These are phyloP conservation scores for Andrena dorsata DNA, from an alignment of 2,888 invertebrate genomes.

Conservation along the genomic window DNA sequence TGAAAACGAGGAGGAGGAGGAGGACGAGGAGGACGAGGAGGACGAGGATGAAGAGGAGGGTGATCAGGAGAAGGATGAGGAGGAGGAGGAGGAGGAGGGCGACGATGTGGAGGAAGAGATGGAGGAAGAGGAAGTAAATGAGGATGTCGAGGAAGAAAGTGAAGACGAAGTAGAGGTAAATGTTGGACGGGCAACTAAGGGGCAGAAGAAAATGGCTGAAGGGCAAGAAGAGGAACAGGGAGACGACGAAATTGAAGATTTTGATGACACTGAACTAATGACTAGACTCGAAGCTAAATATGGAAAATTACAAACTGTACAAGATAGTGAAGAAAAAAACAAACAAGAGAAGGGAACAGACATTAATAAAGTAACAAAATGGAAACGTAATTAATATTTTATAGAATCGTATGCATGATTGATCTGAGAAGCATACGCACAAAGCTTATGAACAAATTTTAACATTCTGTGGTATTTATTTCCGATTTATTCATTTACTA, in stretches of 20 bases:
- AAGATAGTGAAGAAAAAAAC: constrained; percentile 84
- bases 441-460: constrained; percentile 16
- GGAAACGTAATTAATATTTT: constrained; percentile 83
- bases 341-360: constrained; percentile 86
- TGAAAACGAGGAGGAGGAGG: constrained; percentile 57
- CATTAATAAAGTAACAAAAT: constrained; percentile 72
- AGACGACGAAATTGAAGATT: constrained; percentile 85
- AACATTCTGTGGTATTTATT: constrained; percentile 21
- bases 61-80: constrained; percentile 76
- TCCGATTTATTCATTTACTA: constrained; percentile 10
- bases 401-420: constrained; percentile 38
- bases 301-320: constrained; percentile 41
- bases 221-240: constrained; percentile 79
- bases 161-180: constrained; percentile 80
- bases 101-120: constrained; percentile 79
- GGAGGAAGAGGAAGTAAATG: constrained; percentile 70
- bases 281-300: constrained; percentile 86
- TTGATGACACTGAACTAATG: constrained; percentile 90
- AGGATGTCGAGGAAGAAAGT: constrained; percentile 57
- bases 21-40: constrained; percentile 63
- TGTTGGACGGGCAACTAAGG: constrained; percentile 71
- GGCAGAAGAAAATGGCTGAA: constrained; percentile 71
- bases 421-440: constrained; percentile 13
- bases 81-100: constrained; percentile 83
- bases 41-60: constrained; percentile 68